Evolutionary conservation across 2,113 vertebrate genomes (phyloP).

Genomic region (Anarhynchus alexandrinus): DNA sequence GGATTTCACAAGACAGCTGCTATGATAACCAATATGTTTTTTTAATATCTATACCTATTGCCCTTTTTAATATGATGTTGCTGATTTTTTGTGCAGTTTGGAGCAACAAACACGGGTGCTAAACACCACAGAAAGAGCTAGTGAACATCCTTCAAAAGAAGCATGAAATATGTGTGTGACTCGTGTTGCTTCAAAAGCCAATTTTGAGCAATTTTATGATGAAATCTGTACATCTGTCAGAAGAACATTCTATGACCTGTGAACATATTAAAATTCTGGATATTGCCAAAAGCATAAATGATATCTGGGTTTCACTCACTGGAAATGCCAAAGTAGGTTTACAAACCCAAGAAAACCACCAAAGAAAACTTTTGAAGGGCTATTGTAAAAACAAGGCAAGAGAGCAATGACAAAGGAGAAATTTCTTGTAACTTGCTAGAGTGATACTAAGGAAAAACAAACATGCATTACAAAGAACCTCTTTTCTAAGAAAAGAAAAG

Average conservation of each 20-base stretch:
- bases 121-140: neutral
- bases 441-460: neutral
- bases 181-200: neutral
- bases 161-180: neutral
- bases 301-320: neutral
- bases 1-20: neutral
- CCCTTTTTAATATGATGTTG: neutral
- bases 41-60: neutral
- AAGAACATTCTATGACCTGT: neutral
- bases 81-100: neutral
- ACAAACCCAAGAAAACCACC: neutral
- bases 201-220: neutral
- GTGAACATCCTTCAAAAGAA: neutral
- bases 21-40: accelerated
- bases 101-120: neutral
- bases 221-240: neutral
- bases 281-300: neutral
- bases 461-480: neutral
- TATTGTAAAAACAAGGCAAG: neutral
- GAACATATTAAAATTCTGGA: neutral
- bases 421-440: neutral
- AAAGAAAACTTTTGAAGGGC: neutral
- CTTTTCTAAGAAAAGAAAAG: neutral
- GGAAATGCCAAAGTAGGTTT: neutral
- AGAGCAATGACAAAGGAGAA: neutral